Evolutionary conservation across 2,113 vertebrate genomes (phyloP), one percentile per base, ranked within the genome.

Genomic region (Caranx melampygus): DNA sequence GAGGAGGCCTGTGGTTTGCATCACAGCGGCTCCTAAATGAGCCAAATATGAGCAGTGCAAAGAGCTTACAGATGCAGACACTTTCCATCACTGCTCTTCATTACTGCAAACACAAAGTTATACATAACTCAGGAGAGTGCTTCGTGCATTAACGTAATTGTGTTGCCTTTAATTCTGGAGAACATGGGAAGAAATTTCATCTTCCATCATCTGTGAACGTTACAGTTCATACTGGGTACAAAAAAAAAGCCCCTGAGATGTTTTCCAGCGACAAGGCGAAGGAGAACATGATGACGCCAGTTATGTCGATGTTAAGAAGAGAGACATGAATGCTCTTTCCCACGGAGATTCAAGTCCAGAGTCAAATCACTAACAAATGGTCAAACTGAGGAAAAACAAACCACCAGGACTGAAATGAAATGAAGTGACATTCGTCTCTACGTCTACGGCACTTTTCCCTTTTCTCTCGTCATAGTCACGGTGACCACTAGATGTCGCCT

Each of bases 1-100:
- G 74, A 62, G 67, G 60, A 72, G 79, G 79, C 49, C 44, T 76
- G 79, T 31, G 79, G 79, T 82, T 70, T 64, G 59, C 59, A 58
- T 26, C 3, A 49, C 72, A 75, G 68, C 54, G 74, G n/a, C 45
- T 71, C 58, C 59, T 60, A 73, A 74, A 78, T 78, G 70, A 82
- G 65, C 65, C 84, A 75, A 79, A 79, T 66, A 79, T 79, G 65
- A 82, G 70, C 59, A 18, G 35, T 42, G 52, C 70, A 71, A 78
- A 82, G 64, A 78, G 79, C 64, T 79, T 52, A 62, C 79, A 86
- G 84, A 71, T 86, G 75, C 66, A 72, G 55, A 72, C 26, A 18
- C 61, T 71, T 21, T 79, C 49, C 18, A 35, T 78, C 73, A 13
- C 68, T 58, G 78, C 57, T 58, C 58, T 51, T 55, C 51, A 64